Base-by-base conservation (phyloP, 2,797 vertebrate genomes). In the Dermochelys coriacea region DNA sequence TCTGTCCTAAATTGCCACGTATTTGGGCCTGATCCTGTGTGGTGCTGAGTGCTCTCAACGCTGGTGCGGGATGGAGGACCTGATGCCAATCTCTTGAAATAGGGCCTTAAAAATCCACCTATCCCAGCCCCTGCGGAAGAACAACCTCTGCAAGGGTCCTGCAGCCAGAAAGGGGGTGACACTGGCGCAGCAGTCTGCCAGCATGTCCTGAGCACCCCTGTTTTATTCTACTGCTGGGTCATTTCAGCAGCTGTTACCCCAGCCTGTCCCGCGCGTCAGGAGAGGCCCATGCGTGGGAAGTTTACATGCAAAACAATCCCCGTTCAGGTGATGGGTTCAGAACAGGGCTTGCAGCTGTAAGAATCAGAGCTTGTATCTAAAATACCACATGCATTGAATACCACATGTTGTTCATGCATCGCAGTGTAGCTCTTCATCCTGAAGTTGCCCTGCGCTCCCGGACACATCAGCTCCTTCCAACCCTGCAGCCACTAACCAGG, bases 231-330 rank as follows among this genome's bases (percentile, higher is more conserved):
- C 18, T 31, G 41, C 18, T 9, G 5, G 18, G 54, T 11, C 16
- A 16, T 12, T 0, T 0, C 29, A 59, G 31, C n/a, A 81, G 49
- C 0, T 0, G 64, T 74, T 47, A 45, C 57, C 47, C 74, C 1
- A 0, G 8, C 49, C 51, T 78, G 9, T 55, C 29, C 49, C 52
- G 14, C 1, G 34, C n/a, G n/a, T n/a, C 0, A 2, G 27, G 84
- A 57, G 82, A 84, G 59, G 0, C 12, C 29, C 50, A 77, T 1
- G 12, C 29, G 51, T 0, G 23, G 88, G 49, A 34, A 0, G 4
- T 29, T 41, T 21, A 47, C 12, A 25, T 50, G 8, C 77, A 61
- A 21, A 15, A 52, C 25, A 27, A 41, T 45, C 25, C 29, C 9
- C 18, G 4, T 16, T 18, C 31, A 27, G 41, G 25, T 16, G 16